Base-by-base conservation (phyloP, 2,113 vertebrate species). In the Periophthalmodon schlosseri region DNA sequence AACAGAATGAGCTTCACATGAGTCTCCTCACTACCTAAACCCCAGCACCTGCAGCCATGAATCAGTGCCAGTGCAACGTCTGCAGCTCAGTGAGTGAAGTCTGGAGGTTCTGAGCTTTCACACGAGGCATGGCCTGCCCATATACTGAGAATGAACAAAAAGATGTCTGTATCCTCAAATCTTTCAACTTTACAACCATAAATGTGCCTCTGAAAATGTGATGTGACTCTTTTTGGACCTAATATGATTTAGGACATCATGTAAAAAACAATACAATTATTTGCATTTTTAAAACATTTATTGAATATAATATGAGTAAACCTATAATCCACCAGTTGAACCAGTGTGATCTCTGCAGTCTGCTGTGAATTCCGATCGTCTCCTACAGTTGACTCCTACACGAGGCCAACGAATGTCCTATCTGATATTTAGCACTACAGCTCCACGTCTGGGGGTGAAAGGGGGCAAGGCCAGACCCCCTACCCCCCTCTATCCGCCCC, bases 401-500 rank as follows among this genome's bases (percentile, higher is more conserved):
- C 58, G 70, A 52, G 15, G 68, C 83, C 77, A 83, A 82, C 71
- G 28, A 28, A 28, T 3, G 86, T 73, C 73, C 77, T 77, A 84
- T 77, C 84, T 88, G 82, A 92, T 92, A 90, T 94, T 92, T 92
- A 92, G 83, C 84, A 79, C 84, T 54, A 10, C 23, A 6, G 57
- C 23, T 39, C 34, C 76, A 72, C 77, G 81, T 83, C 77, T 36
- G 76, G 83, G 79, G 90, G 90, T 91, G 90, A 91, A 15, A 80
- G 80, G 80, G 90, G 86, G 87, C 93, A 93, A 93, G 93, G 92
- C 91, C 89, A 80, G 63, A 77, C 91, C 87, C 58, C 91, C 91
- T 58, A 4, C 23, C 23, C 57, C 23, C 52, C 52, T n/a, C 18
- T 18, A 8, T n/a, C 16, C 16, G 0, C 52, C 18, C 20, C 20